Percentiles rank a stretch among this genome's conserved stretches.
These are phyloP conservation scores for Turnix velox DNA, from an alignment of 2,113 vertebrate genomes.

Conservation along the genomic window DNA sequence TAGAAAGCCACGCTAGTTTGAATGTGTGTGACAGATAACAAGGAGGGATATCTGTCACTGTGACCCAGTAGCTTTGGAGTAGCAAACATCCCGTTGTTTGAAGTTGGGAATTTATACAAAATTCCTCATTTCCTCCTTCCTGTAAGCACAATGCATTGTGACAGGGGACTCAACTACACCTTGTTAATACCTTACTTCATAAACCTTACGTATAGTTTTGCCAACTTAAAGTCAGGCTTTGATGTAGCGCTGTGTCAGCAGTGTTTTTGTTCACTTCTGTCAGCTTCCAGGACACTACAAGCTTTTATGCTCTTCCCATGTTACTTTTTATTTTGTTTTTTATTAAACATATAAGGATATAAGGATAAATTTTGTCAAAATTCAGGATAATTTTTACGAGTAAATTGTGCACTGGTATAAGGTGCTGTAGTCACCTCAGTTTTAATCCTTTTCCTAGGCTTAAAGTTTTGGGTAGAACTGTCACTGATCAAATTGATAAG, in stretches of 20 bases:
- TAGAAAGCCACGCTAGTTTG: background rate
- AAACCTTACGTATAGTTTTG: background rate
- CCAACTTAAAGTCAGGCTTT: constrained; percentile 24
- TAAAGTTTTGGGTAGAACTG: background rate
- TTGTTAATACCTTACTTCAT: constrained; percentile 12
- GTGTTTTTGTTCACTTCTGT: background rate
- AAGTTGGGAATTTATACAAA: constrained; percentile 51
- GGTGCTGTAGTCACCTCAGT: background rate
- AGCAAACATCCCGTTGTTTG: constrained; percentile 57
- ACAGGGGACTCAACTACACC: constrained; percentile 3
- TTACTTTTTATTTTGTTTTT: background rate
- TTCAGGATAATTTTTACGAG: background rate
- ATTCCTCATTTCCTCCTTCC: constrained; percentile 69
- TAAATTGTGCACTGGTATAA: background rate
- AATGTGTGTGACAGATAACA: constrained; percentile 24
- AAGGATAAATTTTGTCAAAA: background rate
- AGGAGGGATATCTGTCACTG: background rate
- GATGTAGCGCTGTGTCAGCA: constrained; percentile 4
- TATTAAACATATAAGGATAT: background rate
- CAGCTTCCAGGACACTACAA: background rate
- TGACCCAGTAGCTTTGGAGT: background rate
- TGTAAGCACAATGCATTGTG: constrained; percentile 55
- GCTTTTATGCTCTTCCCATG: background rate
- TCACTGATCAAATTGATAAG: background rate
- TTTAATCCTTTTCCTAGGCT: background rate